phyloP scores from a whole-genome alignment of 92 coral and sea anemone genomes.

The Pocillopora meandrina region DNA sequence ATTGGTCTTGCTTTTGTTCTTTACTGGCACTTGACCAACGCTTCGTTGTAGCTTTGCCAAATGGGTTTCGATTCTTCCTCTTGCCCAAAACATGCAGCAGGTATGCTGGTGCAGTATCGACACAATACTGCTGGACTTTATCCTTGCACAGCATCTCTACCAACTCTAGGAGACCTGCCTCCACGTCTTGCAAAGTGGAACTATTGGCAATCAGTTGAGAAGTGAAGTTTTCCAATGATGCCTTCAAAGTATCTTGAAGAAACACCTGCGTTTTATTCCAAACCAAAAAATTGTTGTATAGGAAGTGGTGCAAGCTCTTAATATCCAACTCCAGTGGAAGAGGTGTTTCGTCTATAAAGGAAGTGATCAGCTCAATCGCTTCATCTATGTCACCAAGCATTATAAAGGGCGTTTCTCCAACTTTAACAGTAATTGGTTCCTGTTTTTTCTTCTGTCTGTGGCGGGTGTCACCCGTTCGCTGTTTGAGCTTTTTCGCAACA shows the following conservation, averaged over 20 bases:
- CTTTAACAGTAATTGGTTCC: not conserved
- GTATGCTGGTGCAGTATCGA: not conserved
- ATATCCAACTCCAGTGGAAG: not conserved
- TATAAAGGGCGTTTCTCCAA: not conserved
- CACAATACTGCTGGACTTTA: conserved; percentile 12
- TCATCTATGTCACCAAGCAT: not conserved
- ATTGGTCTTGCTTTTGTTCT: not conserved
- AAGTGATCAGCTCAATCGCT: not conserved
- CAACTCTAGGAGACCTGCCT: not conserved
- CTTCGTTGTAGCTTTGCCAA: not conserved
- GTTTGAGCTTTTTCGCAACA: conserved; percentile 1
- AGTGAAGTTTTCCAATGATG: not conserved
- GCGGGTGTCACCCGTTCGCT: not conserved
- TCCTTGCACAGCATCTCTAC: not conserved
- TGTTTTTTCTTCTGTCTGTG: not conserved
- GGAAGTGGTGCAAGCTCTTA: not conserved
- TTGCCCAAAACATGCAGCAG: not conserved
- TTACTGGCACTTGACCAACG: not conserved
- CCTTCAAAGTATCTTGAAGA: not conserved
- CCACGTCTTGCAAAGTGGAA: not conserved
- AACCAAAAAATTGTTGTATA: not conserved
- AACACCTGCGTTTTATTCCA: not conserved
- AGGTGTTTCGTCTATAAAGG: not conserved
- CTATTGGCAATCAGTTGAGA: not conserved
- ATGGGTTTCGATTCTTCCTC: not conserved